Base-by-base conservation (phyloP, 2,113 vertebrate genomes). In the Chiloscyllium plagiosum region DNA sequence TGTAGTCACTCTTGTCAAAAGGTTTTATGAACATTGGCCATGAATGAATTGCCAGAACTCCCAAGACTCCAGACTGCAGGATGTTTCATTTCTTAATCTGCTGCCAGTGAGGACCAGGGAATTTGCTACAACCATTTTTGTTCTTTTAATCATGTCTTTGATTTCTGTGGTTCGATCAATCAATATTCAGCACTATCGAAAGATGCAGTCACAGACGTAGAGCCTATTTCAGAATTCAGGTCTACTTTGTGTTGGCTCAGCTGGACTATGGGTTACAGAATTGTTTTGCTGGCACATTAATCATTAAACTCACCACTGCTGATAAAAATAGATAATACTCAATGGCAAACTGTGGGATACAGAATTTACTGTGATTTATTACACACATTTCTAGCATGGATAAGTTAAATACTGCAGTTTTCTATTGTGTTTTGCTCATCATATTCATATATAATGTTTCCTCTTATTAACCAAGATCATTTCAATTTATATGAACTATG, bases 351-450 rank as follows among this genome's bases (percentile, higher is more conserved):
- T 61, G 87, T 61, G 52, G 87, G 52, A 61, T 61, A 56, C 87
- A 90, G 26, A 90, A 90, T 90, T 90, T 50, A 87, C 24, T 87
- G 85, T 87, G 85, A 87, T 87, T 87, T 90, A 90, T 90, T 90
- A 90, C 87, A 90, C 4, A 90, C 15, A 29, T 33, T 90, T 90
- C 52, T 33, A 26, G 29, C 52, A 29, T 61, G 87, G 26, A 90
- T 61, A 90, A 90, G 50, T 52, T 90, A 65, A 90, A 90, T 29
- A 56, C 52, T 90, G 87, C 29, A 56, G 87, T 61, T 65, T 61
- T 90, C 87, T 29, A 33, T 15, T 61, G 50, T 12, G 13, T 4
- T 90, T 29, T n/a, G 26, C 29, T 33, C 26, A 90, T 87, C 50
- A 56, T 61, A 56, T 61, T 61, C 85, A 90, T 56, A 61, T 33